phyloP scores from a whole-genome alignment of 35 echinoderm and acorn worm species.

The Lytechinus pictus region DNA sequence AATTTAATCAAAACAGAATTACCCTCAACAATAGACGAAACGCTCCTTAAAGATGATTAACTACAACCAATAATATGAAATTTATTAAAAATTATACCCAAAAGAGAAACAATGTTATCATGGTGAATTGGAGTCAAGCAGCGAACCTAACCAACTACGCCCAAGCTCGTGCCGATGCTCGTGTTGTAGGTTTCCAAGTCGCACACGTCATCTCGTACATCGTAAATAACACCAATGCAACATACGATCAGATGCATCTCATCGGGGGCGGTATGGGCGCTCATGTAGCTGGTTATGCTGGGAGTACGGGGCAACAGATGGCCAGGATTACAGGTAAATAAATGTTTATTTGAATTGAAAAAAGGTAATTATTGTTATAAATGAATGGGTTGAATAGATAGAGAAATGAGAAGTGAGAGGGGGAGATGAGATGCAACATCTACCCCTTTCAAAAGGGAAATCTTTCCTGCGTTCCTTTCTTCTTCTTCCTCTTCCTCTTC shows the following conservation, averaged over 20 bases:
- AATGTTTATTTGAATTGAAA: neutral
- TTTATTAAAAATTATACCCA: no score
- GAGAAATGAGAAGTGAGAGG: no score
- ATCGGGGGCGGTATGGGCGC: constrained; percentile 17
- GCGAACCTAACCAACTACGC: constrained; percentile 14
- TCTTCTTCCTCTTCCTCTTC: no score
- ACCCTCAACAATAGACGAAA: no score
- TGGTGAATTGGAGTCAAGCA: neutral
- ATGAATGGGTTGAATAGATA: no score
- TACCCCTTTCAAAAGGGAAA: no score
- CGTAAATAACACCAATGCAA: neutral
- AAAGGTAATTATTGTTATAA: no score
- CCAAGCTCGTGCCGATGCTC: constrained; percentile 23
- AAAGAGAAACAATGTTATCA: neutral
- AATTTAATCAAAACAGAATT: no score
- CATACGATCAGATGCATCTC: neutral
- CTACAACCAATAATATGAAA: no score
- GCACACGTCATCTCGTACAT: neutral
- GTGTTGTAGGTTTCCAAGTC: constrained; percentile 20
- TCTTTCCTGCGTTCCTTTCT: no score
- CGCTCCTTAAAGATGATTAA: no score
- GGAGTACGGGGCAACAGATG: neutral
- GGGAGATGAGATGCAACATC: no score
- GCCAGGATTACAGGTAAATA: neutral
- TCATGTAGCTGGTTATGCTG: constrained; percentile 15